Base-by-base conservation (phyloP, 2,888 invertebrate species). In the Apamea anceps region DNA sequence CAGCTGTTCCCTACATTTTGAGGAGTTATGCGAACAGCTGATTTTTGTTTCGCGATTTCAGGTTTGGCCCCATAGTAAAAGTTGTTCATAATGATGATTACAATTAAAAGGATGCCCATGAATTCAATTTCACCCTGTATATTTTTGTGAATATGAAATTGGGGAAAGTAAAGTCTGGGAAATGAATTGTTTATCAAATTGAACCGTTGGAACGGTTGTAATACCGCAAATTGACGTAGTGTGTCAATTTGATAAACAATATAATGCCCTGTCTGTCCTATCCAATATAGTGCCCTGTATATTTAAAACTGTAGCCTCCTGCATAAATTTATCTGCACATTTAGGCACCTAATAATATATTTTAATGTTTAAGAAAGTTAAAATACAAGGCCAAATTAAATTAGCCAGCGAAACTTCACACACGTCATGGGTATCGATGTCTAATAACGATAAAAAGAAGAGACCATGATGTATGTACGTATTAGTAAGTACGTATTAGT, bases 111-210 rank as follows among this genome's bases (percentile, higher is more conserved):
- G 32, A 32, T 32, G 32, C n/a, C n/a, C n/a, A n/a, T n/a, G 32
- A 32, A 32, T 32, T 32, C 32, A 32, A 32, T 32, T 32, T 32
- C 32, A 32, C 32, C 32, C 32, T 8, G 15, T 63, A 8, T 63
- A 32, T 62, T 63, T 63, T 8, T 32, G 3, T 75, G 28, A 54
- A 42, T 54, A 28, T 25, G 18, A 60, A 71, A 37, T 37, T 37
- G 18, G 18, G 18, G 60, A 3, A 37, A n/a, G n/a, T 18, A 71
- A 57, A 25, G 6, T 37, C 57, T n/a, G 10, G 54, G 15, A 51
- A 71, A 25, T 6, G n/a, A n/a, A 57, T 71, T 62, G 72, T 57
- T n/a, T n/a, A 18, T 62, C 42, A 63, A 72, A 72, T 21, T 32
- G 2, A 32, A 21, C 25, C 15, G 15, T 12, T 28, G 13, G 3